Evolutionary conservation across 2,113 vertebrate species (phyloP).

Genomic region (Xiphophorus maculatus): DNA sequence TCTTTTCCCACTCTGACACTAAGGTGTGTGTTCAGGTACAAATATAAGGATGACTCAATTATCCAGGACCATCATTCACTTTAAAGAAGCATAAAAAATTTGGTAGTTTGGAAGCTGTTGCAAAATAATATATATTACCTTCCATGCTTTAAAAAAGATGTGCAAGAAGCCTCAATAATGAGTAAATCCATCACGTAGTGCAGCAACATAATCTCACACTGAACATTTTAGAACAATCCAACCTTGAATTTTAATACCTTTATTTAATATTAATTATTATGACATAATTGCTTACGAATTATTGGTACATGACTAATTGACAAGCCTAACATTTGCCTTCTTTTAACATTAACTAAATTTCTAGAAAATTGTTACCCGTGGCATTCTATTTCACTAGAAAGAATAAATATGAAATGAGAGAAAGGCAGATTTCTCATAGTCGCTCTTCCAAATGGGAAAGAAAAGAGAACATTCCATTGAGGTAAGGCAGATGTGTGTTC

Average conservation of each 20-base stretch:
- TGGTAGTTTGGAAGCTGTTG: not conserved
- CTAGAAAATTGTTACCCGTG: too few relatives aligned
- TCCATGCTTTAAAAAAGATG: too few relatives aligned
- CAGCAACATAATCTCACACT: not conserved
- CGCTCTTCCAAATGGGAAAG: too few relatives aligned
- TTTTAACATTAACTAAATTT: too few relatives aligned
- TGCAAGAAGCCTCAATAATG: not conserved
- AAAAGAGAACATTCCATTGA: too few relatives aligned
- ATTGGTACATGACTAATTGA: not conserved
- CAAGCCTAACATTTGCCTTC: not conserved
- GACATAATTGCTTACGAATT: too few relatives aligned
- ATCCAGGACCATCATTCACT: not conserved
- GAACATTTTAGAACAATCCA: not conserved
- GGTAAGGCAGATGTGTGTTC: too few relatives aligned
- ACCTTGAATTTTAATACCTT: not conserved
- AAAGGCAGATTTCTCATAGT: too few relatives aligned
- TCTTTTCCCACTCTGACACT: not conserved
- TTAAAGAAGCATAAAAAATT: not conserved
- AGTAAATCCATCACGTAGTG: not conserved
- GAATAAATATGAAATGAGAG: too few relatives aligned
- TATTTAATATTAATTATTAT: not conserved
- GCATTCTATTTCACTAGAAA: too few relatives aligned
- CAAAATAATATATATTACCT: not conserved
- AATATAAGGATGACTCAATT: not conserved
- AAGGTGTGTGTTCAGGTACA: not conserved